A percentile compares a stretch with the other conserved stretches of the same genome.
Evolutionary conservation across 2,888 invertebrate species (phyloP).

Genomic region (Teleogryllus oceanicus): DNA sequence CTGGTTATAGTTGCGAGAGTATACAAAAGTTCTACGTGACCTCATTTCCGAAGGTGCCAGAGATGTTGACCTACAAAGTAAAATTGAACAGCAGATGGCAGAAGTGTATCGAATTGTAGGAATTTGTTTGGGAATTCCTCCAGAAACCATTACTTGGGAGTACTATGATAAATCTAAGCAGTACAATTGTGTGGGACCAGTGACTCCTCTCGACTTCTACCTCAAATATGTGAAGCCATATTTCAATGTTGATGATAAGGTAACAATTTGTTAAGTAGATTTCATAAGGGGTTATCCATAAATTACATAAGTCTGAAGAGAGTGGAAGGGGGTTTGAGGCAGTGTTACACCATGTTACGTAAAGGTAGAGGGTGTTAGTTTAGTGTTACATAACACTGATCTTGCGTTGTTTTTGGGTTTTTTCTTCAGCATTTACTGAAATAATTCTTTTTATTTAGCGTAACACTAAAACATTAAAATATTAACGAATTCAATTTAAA

Average conservation of each 20-base stretch:
- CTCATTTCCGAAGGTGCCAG: constrained; percentile 59
- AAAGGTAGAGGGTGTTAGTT: no score
- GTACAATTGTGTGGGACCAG: constrained; percentile 69
- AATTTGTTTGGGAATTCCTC: constrained; percentile 80
- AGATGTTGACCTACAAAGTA: constrained; percentile 59
- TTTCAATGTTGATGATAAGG: constrained; percentile 80
- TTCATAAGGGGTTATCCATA: no score
- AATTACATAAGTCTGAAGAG: no score
- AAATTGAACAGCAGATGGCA: constrained; percentile 67
- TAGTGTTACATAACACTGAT: no score
- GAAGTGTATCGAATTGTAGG: constrained; percentile 76
- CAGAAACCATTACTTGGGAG: constrained; percentile 74
- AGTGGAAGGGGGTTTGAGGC: no score
- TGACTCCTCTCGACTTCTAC: constrained; percentile 78
- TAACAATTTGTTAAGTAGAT: constrained; percentile 42
- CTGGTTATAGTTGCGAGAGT: constrained; percentile 68
- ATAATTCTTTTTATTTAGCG: no score
- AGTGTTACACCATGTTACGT: no score
- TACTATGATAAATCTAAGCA: constrained; percentile 79
- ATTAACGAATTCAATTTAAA: no score
- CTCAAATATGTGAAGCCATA: constrained; percentile 69
- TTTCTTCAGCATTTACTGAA: no score
- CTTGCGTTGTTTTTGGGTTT: no score
- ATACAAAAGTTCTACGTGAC: constrained; percentile 67
- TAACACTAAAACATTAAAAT: no score